Evolutionary conservation across 2,797 vertebrate genomes (phyloP).

Genomic region (Halcyon leucocephala): DNA sequence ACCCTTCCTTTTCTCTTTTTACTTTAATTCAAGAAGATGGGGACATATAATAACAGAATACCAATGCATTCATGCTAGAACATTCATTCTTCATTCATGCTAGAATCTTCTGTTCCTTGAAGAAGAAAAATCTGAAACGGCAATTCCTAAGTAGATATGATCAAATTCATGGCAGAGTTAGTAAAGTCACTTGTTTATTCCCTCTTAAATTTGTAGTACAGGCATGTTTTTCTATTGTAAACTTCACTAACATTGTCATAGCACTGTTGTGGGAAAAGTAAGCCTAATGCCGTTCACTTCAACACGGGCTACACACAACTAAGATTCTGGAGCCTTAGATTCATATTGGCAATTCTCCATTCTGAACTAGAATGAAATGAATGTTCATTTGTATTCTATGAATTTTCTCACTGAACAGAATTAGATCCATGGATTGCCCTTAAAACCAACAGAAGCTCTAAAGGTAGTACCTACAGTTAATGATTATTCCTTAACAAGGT

Average conservation of each 20-base stretch:
- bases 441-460: not conserved
- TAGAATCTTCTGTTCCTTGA: constrained; percentile 2
- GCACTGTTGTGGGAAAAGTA: not conserved
- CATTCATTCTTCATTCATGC: no score
- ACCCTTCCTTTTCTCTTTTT: not conserved
- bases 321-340: not conserved
- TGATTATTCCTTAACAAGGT: not conserved
- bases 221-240: not conserved
- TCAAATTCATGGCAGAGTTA: not conserved
- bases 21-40: not conserved
- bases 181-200: not conserved
- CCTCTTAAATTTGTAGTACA: not conserved
- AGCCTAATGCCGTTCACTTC: not conserved
- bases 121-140: not conserved
- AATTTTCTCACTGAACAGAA: not conserved
- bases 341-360: not conserved
- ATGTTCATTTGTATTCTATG: not conserved
- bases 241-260: not conserved
- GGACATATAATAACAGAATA: not conserved
- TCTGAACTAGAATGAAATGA: not conserved
- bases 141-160: not conserved
- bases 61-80: not conserved
- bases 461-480: not conserved
- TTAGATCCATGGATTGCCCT: not conserved
- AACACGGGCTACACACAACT: not conserved